Base-by-base conservation (phyloP, 1,140 invertebrate genomes). In the Dendroctonus valens region DNA sequence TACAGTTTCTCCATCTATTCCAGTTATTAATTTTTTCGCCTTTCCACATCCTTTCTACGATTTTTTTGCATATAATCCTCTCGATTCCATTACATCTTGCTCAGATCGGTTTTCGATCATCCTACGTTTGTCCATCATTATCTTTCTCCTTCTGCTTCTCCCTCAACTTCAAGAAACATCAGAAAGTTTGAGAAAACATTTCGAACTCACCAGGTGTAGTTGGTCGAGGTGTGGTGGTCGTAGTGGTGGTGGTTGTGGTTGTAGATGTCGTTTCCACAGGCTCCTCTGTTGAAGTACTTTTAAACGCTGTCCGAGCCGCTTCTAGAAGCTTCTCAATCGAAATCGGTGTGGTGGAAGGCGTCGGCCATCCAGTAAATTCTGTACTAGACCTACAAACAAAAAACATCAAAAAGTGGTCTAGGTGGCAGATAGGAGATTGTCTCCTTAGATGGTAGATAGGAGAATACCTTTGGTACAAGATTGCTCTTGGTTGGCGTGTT, bases 281-380 rank as follows among this genome's bases (percentile, higher is more conserved):
- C 6, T 72, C 81, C 76, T 72, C 79, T 68, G 75, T 81, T 41
- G 74, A 82, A 48, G 67, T 73, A 37, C 74, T 78, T 12, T 85
- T 82, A 0, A 86, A 84, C 0, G 87, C 85, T 11, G 85, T 85
- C 67, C 85, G 83, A 41, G 89, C 89, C n/a, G 85, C 83, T 73
- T 89, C 89, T 46, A 92, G 74, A 0, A 92, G 78, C 75, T 91
- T 91, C 74, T 92, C 90, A 48, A 92, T 89, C 0, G 90, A 91
- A 53, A 93, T 88, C 6, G 91, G 91, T 0, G 90, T 92, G 0
- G 91, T 93, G 0, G 90, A 89, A 5, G 88, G 86, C 6, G 91
- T 90, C 8, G 92, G 91, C 91, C 91, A 94, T 12, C 91, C 92
- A 7, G 91, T 93, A 72, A 94, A 94, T 76, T 92, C 90, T 3